Percentiles rank a stretch among this genome's conserved stretches.
These are phyloP conservation scores for Eclectus roratus DNA, from an alignment of 2,113 vertebrate species.

Conservation along the genomic window DNA sequence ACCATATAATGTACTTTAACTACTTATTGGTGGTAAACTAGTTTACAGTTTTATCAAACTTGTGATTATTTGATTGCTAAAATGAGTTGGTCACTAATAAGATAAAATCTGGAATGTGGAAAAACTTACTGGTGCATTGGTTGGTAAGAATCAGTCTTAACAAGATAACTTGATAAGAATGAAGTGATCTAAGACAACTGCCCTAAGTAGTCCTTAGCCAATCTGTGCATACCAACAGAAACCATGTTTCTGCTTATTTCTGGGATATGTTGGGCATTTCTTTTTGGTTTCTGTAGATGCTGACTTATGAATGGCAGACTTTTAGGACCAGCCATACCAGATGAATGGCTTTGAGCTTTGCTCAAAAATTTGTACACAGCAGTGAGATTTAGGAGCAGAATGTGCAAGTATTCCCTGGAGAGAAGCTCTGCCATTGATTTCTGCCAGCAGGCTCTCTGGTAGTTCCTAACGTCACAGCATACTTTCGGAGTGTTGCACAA, in stretches of 20 bases:
- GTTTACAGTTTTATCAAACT: not conserved
- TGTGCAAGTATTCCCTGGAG: not conserved
- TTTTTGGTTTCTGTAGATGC: not conserved
- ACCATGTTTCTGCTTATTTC: not conserved
- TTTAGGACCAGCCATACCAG: not conserved
- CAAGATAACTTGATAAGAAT: not conserved
- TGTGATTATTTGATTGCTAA: not conserved
- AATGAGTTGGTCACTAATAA: not conserved
- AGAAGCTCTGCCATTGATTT: not conserved
- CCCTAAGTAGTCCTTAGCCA: not conserved
- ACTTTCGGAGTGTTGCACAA: not conserved
- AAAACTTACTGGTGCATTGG: not conserved
- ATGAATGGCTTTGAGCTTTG: not conserved
- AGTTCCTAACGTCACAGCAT: not conserved
- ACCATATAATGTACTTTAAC: not conserved
- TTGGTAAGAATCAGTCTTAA: not conserved
- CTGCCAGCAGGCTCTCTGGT: not conserved
- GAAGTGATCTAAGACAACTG: not conserved
- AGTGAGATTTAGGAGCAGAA: not conserved
- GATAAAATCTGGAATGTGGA: not conserved
- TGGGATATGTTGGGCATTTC: not conserved
- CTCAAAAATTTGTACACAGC: not conserved
- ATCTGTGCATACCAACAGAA: not conserved
- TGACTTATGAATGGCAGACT: not conserved
- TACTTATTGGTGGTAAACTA: not conserved